phyloP scores from a whole-genome alignment of 2,888 invertebrate species.

The Trachelus iudaicus region DNA sequence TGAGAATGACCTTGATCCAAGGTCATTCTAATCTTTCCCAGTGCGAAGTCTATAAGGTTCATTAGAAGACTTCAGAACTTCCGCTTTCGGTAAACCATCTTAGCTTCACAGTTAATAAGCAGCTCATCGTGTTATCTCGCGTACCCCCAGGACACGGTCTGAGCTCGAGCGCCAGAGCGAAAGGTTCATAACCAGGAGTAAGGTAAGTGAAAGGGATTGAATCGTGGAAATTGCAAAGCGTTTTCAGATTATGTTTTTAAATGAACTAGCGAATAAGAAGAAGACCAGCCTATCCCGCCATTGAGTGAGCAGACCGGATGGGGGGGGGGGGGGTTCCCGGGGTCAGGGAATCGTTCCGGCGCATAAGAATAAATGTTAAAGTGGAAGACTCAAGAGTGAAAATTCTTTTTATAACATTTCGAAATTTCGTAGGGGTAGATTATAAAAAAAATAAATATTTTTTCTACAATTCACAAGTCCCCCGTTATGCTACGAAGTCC shows the following conservation, averaged over 20 bases:
- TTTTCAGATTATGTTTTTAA: slow-evolving; percentile 2
- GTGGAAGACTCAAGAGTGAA: background rate
- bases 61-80: background rate
- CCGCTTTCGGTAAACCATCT: background rate
- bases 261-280: background rate
- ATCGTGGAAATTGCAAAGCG: background rate
- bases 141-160: background rate
- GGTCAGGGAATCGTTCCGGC: too few relatives aligned
- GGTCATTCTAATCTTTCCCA: background rate
- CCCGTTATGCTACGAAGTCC: background rate
- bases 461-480: background rate
- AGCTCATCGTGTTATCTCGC: slow-evolving; percentile 41
- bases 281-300: background rate
- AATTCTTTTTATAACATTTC: background rate
- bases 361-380: background rate
- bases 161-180: background rate
- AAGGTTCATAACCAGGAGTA: background rate
- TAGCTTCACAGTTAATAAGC: slow-evolving; percentile 39
- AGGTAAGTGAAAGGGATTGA: background rate
- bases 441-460: background rate
- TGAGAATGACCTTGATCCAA: background rate
- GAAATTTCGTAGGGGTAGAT: background rate
- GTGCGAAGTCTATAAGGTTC: background rate
- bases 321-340: too few relatives aligned
- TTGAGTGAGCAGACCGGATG: too few relatives aligned